These are phyloP conservation scores for Anthonomus grandis DNA, from an alignment of 1,140 invertebrate species.

Conservation along the genomic window DNA sequence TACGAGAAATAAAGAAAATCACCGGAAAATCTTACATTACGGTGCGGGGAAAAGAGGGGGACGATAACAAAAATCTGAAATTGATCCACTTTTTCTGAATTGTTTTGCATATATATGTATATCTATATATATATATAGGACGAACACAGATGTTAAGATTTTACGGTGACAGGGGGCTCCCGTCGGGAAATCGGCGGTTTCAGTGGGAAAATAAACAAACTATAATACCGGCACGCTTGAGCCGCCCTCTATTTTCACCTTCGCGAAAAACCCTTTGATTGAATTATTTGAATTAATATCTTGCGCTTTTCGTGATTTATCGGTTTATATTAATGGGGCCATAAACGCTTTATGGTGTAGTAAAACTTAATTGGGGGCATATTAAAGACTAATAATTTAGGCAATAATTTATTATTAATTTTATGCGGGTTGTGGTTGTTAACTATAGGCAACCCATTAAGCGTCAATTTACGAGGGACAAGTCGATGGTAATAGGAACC, in stretches of 20 bases:
- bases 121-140: too few species aligned
- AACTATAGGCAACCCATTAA: too few species aligned
- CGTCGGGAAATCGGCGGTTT: slow-evolving; percentile 44
- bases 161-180: slow-evolving; percentile 43
- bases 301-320: not conserved
- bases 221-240: slow-evolving; percentile 46
- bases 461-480: too few species aligned
- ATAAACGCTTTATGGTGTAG: too few species aligned
- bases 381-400: too few species aligned
- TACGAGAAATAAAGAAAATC: not conserved
- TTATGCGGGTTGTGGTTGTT: too few species aligned
- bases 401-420: too few species aligned
- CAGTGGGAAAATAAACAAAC: slow-evolving; percentile 50
- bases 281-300: too few species aligned
- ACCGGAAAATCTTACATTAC: not conserved
- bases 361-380: too few species aligned
- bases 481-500: too few species aligned
- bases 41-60: not conserved
- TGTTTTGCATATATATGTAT: slow-evolving; percentile 49
- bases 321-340: too few species aligned
- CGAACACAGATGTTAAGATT: slow-evolving; percentile 39
- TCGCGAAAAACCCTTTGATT: slow-evolving; percentile 13
- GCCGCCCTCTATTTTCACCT: slow-evolving; percentile 39
- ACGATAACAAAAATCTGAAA: slow-evolving; percentile 41
- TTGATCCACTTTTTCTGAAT: slow-evolving; percentile 49